Evolutionary conservation across 2,888 invertebrate genomes (phyloP).

Genomic region (Eurytoma adleriae): DNA sequence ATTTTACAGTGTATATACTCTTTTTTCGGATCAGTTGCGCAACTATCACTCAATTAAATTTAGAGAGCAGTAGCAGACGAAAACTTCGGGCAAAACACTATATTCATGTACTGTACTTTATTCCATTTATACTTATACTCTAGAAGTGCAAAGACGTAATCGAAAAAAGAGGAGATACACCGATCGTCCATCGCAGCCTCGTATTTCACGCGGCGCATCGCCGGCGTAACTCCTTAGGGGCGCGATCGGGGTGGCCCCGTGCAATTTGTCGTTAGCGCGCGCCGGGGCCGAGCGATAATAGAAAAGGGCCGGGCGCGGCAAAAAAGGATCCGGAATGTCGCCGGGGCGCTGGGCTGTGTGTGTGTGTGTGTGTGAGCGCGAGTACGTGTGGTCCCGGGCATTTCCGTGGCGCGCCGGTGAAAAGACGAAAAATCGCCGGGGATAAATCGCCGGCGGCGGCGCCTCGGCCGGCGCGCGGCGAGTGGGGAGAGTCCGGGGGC

Average conservation of each 20-base stretch:
- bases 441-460: conserved; percentile 62
- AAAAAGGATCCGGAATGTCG: conserved; percentile 42
- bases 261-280: conserved; percentile 48
- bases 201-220: background rate
- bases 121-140: too few relatives aligned
- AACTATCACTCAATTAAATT: too few relatives aligned
- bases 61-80: too few relatives aligned
- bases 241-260: conserved; percentile 13
- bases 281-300: conserved; percentile 21
- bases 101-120: too few relatives aligned
- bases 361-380: background rate
- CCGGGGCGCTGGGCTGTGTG: background rate
- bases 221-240: background rate
- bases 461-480: conserved; percentile 51
- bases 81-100: too few relatives aligned
- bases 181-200: too few relatives aligned
- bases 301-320: conserved; percentile 21
- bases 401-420: conserved; percentile 58
- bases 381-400: conserved; percentile 36
- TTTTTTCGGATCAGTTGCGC: too few relatives aligned
- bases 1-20: too few relatives aligned
- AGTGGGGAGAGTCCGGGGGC: conserved; percentile 41
- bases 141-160: too few relatives aligned
- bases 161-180: too few relatives aligned
- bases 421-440: conserved; percentile 65